Conservation (phyloP, 2,113 vertebrate genomes). For the Rhinolophus ferrumequinum region DNA sequence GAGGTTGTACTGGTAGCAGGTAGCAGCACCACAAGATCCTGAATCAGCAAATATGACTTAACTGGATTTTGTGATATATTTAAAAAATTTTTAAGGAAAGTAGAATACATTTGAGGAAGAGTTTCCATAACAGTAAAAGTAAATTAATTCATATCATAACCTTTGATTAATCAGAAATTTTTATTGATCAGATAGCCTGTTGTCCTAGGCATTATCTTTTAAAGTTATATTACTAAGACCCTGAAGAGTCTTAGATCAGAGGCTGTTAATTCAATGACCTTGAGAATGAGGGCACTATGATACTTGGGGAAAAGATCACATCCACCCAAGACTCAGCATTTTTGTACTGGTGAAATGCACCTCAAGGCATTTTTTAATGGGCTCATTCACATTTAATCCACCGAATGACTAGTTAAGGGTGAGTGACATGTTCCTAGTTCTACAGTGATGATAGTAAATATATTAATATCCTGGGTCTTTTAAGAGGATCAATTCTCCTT, state of each 20-base stretch:
- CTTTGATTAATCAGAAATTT: neutral
- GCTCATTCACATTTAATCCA: neutral
- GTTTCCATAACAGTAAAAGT: neutral
- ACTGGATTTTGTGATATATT: neutral
- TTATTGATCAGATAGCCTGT: neutral
- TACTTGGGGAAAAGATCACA: neutral
- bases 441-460: neutral
- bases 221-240: neutral
- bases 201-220: neutral
- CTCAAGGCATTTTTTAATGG: constrained; percentile 5
- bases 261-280: neutral
- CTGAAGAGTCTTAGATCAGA: neutral
- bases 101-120: constrained; percentile 19
- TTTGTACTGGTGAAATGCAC: neutral
- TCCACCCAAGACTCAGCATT: neutral
- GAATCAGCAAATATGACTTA: constrained; percentile 1
- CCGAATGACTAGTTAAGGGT: neutral
- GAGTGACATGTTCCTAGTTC: neutral
- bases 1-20: neutral
- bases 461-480: neutral
- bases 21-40: neutral
- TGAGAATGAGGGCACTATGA: neutral
- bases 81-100: neutral
- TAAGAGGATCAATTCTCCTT: neutral
- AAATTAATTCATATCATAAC: neutral